A percentile compares a stretch with the other conserved stretches of the same genome.
These are phyloP conservation scores for Monomorium pharaonis DNA, from an alignment of 1,140 invertebrate genomes.

Conservation along the genomic window DNA sequence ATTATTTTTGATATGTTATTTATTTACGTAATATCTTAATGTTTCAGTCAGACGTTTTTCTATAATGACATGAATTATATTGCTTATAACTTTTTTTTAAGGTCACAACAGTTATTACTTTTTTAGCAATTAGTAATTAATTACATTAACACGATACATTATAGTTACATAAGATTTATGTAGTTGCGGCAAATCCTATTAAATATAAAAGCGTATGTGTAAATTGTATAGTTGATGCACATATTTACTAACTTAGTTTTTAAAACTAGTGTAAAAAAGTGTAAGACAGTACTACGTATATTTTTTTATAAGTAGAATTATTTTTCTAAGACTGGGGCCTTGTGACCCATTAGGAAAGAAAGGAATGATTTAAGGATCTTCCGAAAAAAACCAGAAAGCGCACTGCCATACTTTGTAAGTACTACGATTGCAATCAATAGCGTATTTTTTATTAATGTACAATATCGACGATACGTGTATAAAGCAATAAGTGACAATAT, in stretches of 20 bases:
- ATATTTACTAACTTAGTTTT: slow-evolving; percentile 8
- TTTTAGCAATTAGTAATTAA: background rate
- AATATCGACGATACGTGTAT: slow-evolving; percentile 61
- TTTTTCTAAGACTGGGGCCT: slow-evolving; percentile 75
- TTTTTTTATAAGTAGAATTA: slow-evolving; percentile 65
- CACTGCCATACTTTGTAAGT: slow-evolving; percentile 79
- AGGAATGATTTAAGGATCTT: slow-evolving; percentile 61
- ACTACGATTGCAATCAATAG: slow-evolving; percentile 56
- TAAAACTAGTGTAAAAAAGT: background rate
- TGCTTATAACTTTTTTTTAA: slow-evolving; percentile 1
- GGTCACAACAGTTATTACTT: slow-evolving; percentile 9
- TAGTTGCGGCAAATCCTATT: slow-evolving; percentile 15
- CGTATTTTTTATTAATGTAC: slow-evolving; percentile 71
- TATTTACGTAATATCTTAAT: slow-evolving; percentile 54
- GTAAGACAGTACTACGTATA: slow-evolving; percentile 34
- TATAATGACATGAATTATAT: slow-evolving; percentile 13
- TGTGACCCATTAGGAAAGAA: slow-evolving; percentile 60
- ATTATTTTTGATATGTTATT: slow-evolving; percentile 65
- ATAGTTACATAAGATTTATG: background rate
- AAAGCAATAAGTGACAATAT: slow-evolving; percentile 65
- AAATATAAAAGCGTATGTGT: background rate
- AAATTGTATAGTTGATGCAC: background rate
- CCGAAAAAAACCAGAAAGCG: slow-evolving; percentile 73
- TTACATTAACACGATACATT: slow-evolving; percentile 32
- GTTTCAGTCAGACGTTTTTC: slow-evolving; percentile 23